Evolutionary conservation across 2,797 vertebrate genomes (phyloP).

Genomic region (Hybognathus amarus): DNA sequence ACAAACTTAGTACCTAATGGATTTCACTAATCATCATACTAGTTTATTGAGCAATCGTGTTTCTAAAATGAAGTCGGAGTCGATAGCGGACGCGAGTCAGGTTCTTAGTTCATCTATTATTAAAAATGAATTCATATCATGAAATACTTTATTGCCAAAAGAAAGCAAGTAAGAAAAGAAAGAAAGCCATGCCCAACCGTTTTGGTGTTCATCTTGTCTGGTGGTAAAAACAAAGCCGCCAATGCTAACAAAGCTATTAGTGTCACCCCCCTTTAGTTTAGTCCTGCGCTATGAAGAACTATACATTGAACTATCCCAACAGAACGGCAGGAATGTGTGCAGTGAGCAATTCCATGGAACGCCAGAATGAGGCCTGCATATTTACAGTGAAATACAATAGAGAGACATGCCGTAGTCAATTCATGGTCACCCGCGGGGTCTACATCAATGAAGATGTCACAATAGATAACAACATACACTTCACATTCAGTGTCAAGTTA

Average conservation of each 20-base stretch:
- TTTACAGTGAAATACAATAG: slow-evolving; percentile 44
- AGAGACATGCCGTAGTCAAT: slow-evolving; percentile 54
- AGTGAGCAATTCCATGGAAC: slow-evolving; percentile 62
- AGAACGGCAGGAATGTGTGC: slow-evolving; percentile 61
- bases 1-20: slow-evolving; percentile 63
- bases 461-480: slow-evolving; percentile 5
- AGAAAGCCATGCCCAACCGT: neutral
- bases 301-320: slow-evolving; percentile 4
- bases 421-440: slow-evolving; percentile 6
- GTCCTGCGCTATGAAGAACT: neutral
- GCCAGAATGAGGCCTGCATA: slow-evolving; percentile 50
- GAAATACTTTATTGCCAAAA: slow-evolving; percentile 50
- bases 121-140: slow-evolving; percentile 3
- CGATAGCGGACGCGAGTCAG: neutral
- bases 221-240: slow-evolving; percentile 17
- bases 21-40: slow-evolving; percentile 57
- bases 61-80: slow-evolving; percentile 55
- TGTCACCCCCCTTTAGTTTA: slow-evolving; percentile 14
- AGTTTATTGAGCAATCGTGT: neutral
- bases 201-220: slow-evolving; percentile 19
- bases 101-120: slow-evolving; percentile 40
- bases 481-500: neutral
- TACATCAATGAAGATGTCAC: slow-evolving; percentile 27
- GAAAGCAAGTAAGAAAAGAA: slow-evolving; percentile 8
- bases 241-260: slow-evolving; percentile 20